Percentiles rank a stretch among this genome's conserved stretches.
Conservation (phyloP, 2,888 invertebrate species). For the Seladonia tumulorum region DNA sequence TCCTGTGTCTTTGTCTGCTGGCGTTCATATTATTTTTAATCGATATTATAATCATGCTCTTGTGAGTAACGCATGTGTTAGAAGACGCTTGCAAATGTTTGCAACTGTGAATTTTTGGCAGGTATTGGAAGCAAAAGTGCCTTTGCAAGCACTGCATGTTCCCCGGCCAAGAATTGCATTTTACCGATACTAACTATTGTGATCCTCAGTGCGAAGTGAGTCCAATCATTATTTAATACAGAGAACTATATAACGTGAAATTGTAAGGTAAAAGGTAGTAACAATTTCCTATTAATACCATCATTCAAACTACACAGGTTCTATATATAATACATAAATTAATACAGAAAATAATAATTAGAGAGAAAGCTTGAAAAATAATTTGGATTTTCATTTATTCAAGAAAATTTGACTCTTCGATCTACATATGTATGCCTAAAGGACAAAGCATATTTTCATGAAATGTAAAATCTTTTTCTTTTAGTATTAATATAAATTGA, state of each 20-base stretch:
- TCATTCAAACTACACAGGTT: neutral
- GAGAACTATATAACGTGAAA: neutral
- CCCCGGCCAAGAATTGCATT: neutral
- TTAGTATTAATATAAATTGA: too few species aligned
- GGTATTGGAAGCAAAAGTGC: conserved; percentile 58
- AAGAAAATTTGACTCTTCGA: too few species aligned
- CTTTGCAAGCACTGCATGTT: conserved; percentile 37
- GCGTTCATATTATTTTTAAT: conserved; percentile 72
- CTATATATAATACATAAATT: too few species aligned
- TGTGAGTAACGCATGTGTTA: conserved; percentile 68
- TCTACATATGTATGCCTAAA: too few species aligned
- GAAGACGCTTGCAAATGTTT: neutral
- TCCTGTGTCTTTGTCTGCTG: conserved; percentile 67
- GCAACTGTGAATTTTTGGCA: conserved; percentile 4
- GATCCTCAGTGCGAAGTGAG: conserved; percentile 38
- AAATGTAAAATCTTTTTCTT: too few species aligned
- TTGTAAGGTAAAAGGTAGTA: neutral
- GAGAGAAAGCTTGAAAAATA: neutral
- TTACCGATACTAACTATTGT: neutral
- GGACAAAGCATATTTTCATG: too few species aligned
- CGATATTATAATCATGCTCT: conserved; percentile 69
- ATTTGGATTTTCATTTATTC: neutral
- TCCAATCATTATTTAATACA: neutral
- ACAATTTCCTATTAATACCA: neutral
- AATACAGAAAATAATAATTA: neutral